phyloP scores from a whole-genome alignment of 2,797 vertebrate species.

The Siniperca undulata region DNA sequence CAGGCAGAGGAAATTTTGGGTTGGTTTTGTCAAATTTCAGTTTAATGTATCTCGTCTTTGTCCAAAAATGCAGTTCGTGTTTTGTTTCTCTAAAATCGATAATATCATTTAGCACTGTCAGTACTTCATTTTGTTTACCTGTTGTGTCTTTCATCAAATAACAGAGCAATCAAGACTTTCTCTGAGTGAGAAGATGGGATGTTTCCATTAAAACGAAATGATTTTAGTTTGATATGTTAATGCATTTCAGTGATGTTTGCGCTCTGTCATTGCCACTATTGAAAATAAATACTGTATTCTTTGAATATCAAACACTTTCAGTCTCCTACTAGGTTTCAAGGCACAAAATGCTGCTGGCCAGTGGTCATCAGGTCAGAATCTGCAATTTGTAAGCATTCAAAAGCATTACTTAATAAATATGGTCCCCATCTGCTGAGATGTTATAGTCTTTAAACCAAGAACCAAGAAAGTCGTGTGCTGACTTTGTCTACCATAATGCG shows the following conservation, averaged over 20 bases:
- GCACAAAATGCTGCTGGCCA: not conserved
- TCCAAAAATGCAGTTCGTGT: not conserved
- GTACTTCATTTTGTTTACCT: not conserved
- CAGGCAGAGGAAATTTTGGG: not conserved
- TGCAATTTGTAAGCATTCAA: conserved; percentile 6
- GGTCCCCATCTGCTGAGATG: not conserved
- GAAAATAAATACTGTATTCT: not conserved
- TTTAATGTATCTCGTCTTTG: not conserved
- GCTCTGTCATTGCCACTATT: not conserved
- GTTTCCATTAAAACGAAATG: not conserved
- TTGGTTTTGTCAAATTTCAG: too few species aligned
- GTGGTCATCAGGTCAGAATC: conserved; percentile 11
- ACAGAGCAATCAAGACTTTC: not conserved
- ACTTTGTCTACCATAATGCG: not conserved
- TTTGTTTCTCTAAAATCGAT: not conserved
- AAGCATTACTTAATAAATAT: conserved; percentile 15
- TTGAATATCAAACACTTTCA: not conserved
- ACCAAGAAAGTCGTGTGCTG: conserved; percentile 2
- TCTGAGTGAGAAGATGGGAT: not conserved
- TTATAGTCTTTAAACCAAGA: conserved; percentile 6
- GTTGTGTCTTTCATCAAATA: not conserved
- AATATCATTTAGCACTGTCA: not conserved
- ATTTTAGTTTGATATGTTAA: not conserved
- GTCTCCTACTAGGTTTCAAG: not conserved
- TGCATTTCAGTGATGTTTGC: not conserved